phyloP scores from a whole-genome alignment of 2,113 vertebrate species.

The Axis porcinus region DNA sequence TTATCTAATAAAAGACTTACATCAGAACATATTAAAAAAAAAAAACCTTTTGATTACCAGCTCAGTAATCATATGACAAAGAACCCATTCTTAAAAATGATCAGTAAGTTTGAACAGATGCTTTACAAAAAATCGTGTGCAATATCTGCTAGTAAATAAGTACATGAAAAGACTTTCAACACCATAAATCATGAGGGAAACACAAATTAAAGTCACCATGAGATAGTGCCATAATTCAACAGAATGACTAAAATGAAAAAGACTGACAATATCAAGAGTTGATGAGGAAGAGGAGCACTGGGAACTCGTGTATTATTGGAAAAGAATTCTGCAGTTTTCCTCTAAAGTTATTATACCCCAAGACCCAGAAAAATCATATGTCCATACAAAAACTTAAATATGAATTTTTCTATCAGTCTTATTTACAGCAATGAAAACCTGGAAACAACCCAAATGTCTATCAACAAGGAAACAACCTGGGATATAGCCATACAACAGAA shows the following conservation, averaged over 20 bases:
- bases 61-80: not conserved
- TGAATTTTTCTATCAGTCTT: not conserved
- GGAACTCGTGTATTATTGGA: not conserved
- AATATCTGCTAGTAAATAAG: not conserved
- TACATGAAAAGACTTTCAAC: not conserved
- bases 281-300: not conserved
- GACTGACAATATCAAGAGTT: not conserved
- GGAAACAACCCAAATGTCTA: not conserved
- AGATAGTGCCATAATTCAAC: not conserved
- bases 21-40: not conserved
- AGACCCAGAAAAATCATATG: not conserved
- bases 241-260: not conserved
- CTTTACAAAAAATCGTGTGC: not conserved
- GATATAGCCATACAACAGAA: not conserved
- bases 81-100: not conserved
- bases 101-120: not conserved
- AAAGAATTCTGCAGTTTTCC: not conserved
- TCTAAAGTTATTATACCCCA: not conserved
- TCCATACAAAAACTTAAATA: not conserved
- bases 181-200: not conserved
- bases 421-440: not conserved
- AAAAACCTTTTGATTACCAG: not conserved
- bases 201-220: not conserved
- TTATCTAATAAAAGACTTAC: not conserved
- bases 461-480: not conserved